Base-by-base conservation (phyloP, 2,888 invertebrate species). In the Microctonus hyperodae region DNA sequence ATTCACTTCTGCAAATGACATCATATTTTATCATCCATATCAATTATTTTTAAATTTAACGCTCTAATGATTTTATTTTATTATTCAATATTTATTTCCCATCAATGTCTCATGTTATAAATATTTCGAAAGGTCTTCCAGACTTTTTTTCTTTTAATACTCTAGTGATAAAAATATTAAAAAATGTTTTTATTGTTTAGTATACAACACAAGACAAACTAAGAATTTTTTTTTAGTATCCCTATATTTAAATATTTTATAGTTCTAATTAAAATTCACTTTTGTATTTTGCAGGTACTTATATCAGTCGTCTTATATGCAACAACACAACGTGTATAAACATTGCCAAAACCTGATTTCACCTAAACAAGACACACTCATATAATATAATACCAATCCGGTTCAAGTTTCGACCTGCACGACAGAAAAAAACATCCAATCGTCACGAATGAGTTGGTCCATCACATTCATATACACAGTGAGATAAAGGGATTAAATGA, bases 331-430 rank as follows among this genome's bases (percentile, higher is more conserved):
- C n/a, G n/a, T n/a, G n/a, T n/a, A n/a, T n/a, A n/a, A 59, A 58
- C 60, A 67, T 62, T 67, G 53, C 69, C 66, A 69, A 70, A 73
- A 73, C 72, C 72, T 72, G 73, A 73, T 73, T 64, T 58, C 58
- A 44, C 16, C 2, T 23, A 23, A 64, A 57, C 53, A 67, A 1
- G n/a, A n/a, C n/a, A 4, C n/a, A n/a, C n/a, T n/a, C 11, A 40
- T n/a, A 40, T 13, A 40, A 13, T n/a, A 3, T 35, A 2, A 13
- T 16, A n/a, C n/a, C 59, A 72, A 73, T 44, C 58, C 44, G 58
- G 58, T 59, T 59, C 7, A 6, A 9, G n/a, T 22, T 35, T 6
- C n/a, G 23, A n/a, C 10, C 13, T 40, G 16, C 44, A 2, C n/a
- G 20, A 44, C 7, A n/a, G 13, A 3, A n/a, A n/a, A n/a, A n/a